Evolutionary conservation across 1,140 invertebrate species (phyloP), one percentile per base, ranked within the genome.

Genomic region (Orchestia grillus): DNA sequence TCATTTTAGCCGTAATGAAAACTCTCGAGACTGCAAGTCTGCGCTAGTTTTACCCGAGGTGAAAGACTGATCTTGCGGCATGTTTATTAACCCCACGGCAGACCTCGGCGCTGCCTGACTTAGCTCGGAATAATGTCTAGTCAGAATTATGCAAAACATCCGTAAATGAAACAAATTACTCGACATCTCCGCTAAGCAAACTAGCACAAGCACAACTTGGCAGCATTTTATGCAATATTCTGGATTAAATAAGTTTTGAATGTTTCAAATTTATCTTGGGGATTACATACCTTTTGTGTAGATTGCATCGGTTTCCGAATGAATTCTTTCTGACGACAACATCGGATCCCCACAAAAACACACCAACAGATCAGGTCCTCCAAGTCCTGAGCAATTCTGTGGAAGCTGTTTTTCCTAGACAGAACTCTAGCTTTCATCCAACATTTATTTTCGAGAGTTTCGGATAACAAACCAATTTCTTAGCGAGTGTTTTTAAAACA

Each of bases 401-500:
- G 43, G 44, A 47, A 94, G 36, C 43, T 94, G 92, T 94, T 94
- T 94, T 45, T 94, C 88, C 36, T 47, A 42, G 43, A 45, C 43
- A 47, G 92, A 94, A 94, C 43, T 45, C 43, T 40, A 94, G 92
- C 44, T 44, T 47, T 94, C 92, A 94, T 94, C 92, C 92, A 94
- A 44, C 92, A 94, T 94, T 94, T 94, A 94, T 94, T 94, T 94
- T 94, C 44, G 40, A 94, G 47, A 44, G 92, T 94, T 44, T 94
- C 44, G 92, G 92, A 94, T 45, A 94, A 94, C 92, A 94, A 94
- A 94, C 92, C 44, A 94, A 94, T 94, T 94, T 94, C 44, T 94
- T 45, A 45, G 92, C 3, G 43, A 94, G 40, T 94, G 92, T 94
- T 94, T 94, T 94, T 94, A 45, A 94, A 94, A 91, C 41, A 94